Evolutionary conservation across 2,113 vertebrate genomes (phyloP).

Genomic region (Poicephalus meyeri): DNA sequence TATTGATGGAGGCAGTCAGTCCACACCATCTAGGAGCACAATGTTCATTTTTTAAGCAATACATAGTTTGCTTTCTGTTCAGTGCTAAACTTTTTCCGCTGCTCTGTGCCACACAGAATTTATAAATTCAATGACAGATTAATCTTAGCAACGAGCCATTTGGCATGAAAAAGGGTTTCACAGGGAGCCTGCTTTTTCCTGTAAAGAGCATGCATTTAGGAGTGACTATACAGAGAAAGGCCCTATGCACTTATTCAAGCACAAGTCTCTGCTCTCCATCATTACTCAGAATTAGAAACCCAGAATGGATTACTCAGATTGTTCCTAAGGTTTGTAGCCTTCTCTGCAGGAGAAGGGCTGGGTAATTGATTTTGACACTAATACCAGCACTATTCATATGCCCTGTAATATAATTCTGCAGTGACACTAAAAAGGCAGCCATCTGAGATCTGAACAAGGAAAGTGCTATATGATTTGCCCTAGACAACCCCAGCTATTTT

Average conservation of each 20-base stretch:
- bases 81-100: slow-evolving; percentile 46
- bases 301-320: slow-evolving; percentile 32
- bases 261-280: slow-evolving; percentile 50
- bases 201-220: slow-evolving; percentile 62
- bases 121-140: slow-evolving; percentile 70
- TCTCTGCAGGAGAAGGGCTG: slow-evolving; percentile 45
- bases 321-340: slow-evolving; percentile 48
- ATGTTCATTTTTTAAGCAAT: slow-evolving; percentile 44
- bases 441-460: slow-evolving; percentile 64
- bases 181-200: slow-evolving; percentile 66
- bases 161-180: slow-evolving; percentile 68
- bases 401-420: slow-evolving; percentile 45
- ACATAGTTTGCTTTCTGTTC: slow-evolving; percentile 34
- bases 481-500: slow-evolving; percentile 68
- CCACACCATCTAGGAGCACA: slow-evolving; percentile 19
- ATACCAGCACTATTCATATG: slow-evolving; percentile 51
- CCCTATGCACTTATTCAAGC: slow-evolving; percentile 58
- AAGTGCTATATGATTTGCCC: slow-evolving; percentile 65
- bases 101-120: slow-evolving; percentile 57
- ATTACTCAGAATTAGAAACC: slow-evolving; percentile 71
- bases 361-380: slow-evolving; percentile 69
- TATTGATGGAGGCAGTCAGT: slow-evolving; percentile 41
- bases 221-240: slow-evolving; percentile 42
- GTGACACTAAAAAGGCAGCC: slow-evolving; percentile 41
- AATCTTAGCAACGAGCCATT: slow-evolving; percentile 55